phyloP scores from a whole-genome alignment of 2,797 vertebrate species.

The Sebastolobus alascanus region DNA sequence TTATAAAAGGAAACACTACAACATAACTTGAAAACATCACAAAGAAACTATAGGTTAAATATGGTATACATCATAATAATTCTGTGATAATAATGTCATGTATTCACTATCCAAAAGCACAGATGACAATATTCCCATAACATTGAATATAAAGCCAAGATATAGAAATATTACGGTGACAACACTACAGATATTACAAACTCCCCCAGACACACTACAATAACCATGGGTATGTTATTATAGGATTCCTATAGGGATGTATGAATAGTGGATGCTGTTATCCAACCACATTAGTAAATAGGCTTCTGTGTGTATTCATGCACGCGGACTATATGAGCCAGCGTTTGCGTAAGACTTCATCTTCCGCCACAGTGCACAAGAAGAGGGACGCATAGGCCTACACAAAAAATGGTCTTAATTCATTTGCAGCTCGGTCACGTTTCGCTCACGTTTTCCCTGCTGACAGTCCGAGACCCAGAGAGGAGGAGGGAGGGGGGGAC shows the following conservation, averaged over 20 bases:
- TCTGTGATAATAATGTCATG: neutral
- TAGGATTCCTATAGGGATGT: neutral
- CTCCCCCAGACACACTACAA: neutral
- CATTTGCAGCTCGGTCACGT: constrained; percentile 72
- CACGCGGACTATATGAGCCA: constrained; percentile 19
- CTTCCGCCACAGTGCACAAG: constrained; percentile 42
- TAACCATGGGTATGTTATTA: constrained; percentile 6
- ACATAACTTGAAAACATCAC: neutral
- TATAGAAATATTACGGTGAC: neutral
- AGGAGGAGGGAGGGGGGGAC: constrained; percentile 35
- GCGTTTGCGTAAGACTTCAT: constrained; percentile 56
- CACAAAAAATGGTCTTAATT: constrained; percentile 26
- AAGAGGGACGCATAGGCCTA: neutral
- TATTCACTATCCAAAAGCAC: neutral
- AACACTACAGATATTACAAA: neutral
- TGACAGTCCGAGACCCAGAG: constrained; percentile 40
- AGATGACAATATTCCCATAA: neutral
- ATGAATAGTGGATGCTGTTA: constrained; percentile 19
- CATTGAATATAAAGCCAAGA: neutral
- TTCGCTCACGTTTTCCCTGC: constrained; percentile 77
- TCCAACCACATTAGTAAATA: constrained; percentile 27
- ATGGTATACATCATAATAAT: neutral
- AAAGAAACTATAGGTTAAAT: neutral
- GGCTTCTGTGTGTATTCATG: constrained; percentile 35
- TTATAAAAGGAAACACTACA: neutral